Evolutionary conservation across 2,797 vertebrate species (phyloP), one percentile per base, ranked within the genome.

Genomic region (Xyrichtys novacula): DNA sequence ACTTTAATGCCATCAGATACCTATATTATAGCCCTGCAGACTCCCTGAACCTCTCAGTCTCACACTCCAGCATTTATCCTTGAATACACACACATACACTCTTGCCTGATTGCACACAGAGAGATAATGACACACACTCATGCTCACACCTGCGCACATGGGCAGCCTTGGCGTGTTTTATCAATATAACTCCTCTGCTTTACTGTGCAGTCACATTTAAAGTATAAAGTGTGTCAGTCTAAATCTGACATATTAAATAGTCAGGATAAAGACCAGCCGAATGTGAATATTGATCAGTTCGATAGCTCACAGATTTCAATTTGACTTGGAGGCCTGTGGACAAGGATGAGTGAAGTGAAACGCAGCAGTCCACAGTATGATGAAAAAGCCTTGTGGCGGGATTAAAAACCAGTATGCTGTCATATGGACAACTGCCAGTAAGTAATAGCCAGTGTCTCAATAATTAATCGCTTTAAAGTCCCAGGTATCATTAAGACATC

Each of bases 1-100:
- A 71, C 38, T 78, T 71, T 77, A 71, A 73, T 82, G 69, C 77
- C 29, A 32, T 79, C 29, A 32, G 44, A 59, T 19, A 47, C n/a
- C n/a, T 31, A 57, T 29, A 58, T 43, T 26, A 76, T 62, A 60
- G 17, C 49, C 49, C 40, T 28, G 47, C 55, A 58, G 7, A 11
- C 19, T 12, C 26, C 25, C 16, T 26, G n/a, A 20, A 20, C 15
- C 7, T 22, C 20, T 15, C 20, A n/a, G 20, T 36, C 49, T 29
- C 23, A 20, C 7, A 59, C 3, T 54, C 9, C 17, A 52, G 3
- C 5, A 4, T 38, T 32, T 31, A 22, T 55, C 16, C 32, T 32
- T 60, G 4, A 34, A 17, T 25, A 49, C 47, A 38, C 22, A 56
- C 5, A 5, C 53, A 56, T 4, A 40, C 42, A 49, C 52, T 11